A percentile compares a stretch with the other conserved stretches of the same genome.
Evolutionary conservation across 53 echinoderm and acorn worm genomes (phyloP).

Genomic region (Holothuria leucospilota): DNA sequence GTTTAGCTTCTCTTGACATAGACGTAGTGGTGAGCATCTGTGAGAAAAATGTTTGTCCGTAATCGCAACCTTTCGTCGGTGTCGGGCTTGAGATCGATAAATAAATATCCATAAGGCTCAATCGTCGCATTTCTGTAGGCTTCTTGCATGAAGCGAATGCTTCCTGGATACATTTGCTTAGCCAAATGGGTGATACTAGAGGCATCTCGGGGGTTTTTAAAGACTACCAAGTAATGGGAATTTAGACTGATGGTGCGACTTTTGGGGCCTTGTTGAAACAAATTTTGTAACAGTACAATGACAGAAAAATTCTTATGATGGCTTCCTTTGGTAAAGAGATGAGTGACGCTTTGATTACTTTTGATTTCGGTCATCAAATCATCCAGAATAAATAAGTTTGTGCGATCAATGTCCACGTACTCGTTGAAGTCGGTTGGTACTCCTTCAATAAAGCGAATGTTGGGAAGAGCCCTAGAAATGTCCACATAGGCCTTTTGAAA

Average conservation of each 20-base stretch:
- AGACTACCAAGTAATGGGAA: too few relatives aligned
- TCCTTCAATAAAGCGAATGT: conserved; percentile 67
- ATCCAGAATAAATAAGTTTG: conserved; percentile 67
- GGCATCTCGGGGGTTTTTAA: background rate
- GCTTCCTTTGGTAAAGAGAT: conserved; percentile 74
- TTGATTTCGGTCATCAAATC: conserved; percentile 67
- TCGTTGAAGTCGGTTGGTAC: conserved; percentile 57
- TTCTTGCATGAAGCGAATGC: too few relatives aligned
- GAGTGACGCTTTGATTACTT: conserved; percentile 51
- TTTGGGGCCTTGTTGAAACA: too few relatives aligned
- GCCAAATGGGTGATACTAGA: background rate
- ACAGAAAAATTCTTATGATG: conserved; percentile 78
- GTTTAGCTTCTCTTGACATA: too few relatives aligned
- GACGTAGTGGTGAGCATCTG: too few relatives aligned
- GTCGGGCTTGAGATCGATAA: too few relatives aligned
- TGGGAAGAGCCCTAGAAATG: conserved; percentile 50
- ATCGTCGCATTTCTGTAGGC: too few relatives aligned
- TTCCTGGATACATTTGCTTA: conserved; percentile 45
- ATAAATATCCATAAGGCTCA: too few relatives aligned
- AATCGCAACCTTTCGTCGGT: too few relatives aligned
- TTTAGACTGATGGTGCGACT: too few relatives aligned
- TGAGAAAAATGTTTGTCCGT: too few relatives aligned
- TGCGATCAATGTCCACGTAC: conserved; percentile 35
- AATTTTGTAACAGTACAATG: too few relatives aligned
- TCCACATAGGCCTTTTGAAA: conserved; percentile 65